Percentiles rank a stretch among this genome's conserved stretches.
phyloP scores from a whole-genome alignment of 1,140 invertebrate genomes.

The Drosophila orosa region DNA sequence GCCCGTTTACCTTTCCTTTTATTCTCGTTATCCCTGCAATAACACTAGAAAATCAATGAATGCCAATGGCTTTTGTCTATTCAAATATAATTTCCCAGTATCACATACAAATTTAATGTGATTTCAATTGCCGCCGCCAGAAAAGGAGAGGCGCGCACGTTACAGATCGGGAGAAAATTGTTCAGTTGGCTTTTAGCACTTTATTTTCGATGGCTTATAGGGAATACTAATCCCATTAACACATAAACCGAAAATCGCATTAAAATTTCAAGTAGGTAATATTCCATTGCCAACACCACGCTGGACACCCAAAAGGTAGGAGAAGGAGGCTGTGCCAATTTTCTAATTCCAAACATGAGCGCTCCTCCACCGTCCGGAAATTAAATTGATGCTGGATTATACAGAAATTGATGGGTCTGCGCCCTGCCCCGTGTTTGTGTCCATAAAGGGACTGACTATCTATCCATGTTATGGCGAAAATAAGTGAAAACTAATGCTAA shows the following conservation, averaged over 20 bases:
- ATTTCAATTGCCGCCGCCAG: conserved; percentile 8
- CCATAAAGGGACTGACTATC: conserved; percentile 27
- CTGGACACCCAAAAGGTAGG: not conserved
- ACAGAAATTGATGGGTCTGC: conserved; percentile 52
- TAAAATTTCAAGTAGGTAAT: conserved; percentile 37
- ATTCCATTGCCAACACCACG: conserved; percentile 49
- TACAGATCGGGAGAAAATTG: conserved; percentile 14
- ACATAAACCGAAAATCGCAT: conserved; percentile 49
- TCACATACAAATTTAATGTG: conserved; percentile 34
- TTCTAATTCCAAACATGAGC: conserved; percentile 51
- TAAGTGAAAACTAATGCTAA: conserved; percentile 48
- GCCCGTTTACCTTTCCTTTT: not conserved
- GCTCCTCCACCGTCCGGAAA: conserved; percentile 49
- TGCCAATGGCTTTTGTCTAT: conserved; percentile 7
- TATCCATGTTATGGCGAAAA: conserved; percentile 11
- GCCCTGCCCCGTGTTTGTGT: not conserved
- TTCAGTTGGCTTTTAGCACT: conserved; percentile 51
- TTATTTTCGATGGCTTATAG: conserved; percentile 24
- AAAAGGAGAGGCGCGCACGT: conserved; percentile 1
- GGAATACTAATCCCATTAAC: conserved; percentile 61
- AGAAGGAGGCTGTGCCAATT: conserved; percentile 19
- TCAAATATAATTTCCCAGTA: conserved; percentile 14
- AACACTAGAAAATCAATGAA: conserved; percentile 1
- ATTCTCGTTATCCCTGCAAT: conserved; percentile 7
- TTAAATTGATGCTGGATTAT: conserved; percentile 71